Percentiles rank a stretch among this genome's conserved stretches.
These are phyloP conservation scores for Leuctra nigra DNA, from an alignment of 2,888 invertebrate genomes.

Conservation along the genomic window DNA sequence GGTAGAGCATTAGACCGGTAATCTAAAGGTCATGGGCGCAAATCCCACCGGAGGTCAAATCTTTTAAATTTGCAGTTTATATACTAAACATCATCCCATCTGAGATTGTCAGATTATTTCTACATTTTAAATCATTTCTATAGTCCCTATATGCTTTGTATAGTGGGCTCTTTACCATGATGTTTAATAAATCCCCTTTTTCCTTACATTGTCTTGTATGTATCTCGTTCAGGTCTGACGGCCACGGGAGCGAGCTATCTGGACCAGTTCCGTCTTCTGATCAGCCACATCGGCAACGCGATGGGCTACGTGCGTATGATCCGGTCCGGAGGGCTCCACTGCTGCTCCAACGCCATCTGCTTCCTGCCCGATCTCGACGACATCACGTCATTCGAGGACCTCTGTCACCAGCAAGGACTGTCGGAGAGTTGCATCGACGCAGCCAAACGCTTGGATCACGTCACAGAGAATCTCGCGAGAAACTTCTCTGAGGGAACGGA, in stretches of 20 bases:
- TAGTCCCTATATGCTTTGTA: no score
- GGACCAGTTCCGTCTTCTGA: constrained; percentile 85
- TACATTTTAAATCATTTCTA: no score
- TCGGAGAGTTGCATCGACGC: constrained; percentile 55
- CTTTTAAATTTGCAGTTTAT: no score
- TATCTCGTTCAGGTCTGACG: no score
- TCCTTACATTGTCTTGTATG: no score
- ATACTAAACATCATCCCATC: no score
- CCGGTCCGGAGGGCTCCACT: constrained; percentile 87
- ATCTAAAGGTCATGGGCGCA: no score
- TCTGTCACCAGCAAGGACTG: constrained; percentile 53
- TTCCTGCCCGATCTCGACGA: constrained; percentile 78
- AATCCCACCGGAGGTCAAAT: no score
- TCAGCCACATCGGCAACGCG: constrained; percentile 93
- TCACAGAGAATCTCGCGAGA: constrained; percentile 67
- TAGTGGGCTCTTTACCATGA: no score
- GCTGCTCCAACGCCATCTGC: constrained; percentile 82
- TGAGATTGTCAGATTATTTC: no score
- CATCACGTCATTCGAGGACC: constrained; percentile 55
- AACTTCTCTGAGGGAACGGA: constrained; percentile 87
- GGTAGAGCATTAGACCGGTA: no score
- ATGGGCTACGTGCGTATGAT: constrained; percentile 94
- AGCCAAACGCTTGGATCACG: constrained; percentile 66
- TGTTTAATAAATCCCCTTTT: no score
- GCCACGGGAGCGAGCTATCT: constrained; percentile 80